phyloP scores from a whole-genome alignment of 2,797 vertebrate species.

The Nyctibius grandis region DNA sequence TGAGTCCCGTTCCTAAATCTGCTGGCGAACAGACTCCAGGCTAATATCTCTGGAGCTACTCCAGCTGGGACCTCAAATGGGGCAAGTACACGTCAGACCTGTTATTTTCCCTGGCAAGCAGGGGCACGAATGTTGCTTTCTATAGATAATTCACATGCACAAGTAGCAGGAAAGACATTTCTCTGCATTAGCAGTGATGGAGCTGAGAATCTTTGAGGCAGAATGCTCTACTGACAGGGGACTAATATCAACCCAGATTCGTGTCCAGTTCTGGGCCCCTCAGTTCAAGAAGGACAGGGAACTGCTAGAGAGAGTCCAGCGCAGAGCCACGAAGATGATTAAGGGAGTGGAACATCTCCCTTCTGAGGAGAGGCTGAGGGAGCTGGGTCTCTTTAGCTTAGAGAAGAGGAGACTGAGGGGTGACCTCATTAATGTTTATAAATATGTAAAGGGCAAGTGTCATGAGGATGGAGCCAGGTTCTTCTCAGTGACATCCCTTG shows the following conservation, averaged over 20 bases:
- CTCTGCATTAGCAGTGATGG: neutral
- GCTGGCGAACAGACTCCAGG: neutral
- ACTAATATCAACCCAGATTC: neutral
- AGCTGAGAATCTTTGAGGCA: neutral
- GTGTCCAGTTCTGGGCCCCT: no score
- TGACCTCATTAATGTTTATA: no score
- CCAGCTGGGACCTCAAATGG: neutral
- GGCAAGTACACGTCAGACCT: neutral
- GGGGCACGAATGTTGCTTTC: accelerated
- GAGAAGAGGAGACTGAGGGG: no score
- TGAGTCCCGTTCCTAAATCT: neutral
- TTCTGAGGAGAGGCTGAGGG: no score
- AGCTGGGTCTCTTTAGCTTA: no score
- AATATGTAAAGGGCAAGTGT: no score
- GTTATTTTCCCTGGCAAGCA: neutral
- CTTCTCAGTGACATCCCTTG: no score
- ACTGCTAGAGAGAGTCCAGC: no score
- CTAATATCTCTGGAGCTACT: neutral
- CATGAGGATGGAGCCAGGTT: no score
- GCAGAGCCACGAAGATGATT: no score
- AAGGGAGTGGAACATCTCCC: no score
- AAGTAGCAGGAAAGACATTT: neutral
- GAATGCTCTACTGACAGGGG: neutral
- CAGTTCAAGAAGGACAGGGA: no score
- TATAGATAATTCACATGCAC: neutral